These are phyloP conservation scores for Mustela lutreola DNA, from an alignment of 2,113 vertebrate genomes.

Conservation along the genomic window DNA sequence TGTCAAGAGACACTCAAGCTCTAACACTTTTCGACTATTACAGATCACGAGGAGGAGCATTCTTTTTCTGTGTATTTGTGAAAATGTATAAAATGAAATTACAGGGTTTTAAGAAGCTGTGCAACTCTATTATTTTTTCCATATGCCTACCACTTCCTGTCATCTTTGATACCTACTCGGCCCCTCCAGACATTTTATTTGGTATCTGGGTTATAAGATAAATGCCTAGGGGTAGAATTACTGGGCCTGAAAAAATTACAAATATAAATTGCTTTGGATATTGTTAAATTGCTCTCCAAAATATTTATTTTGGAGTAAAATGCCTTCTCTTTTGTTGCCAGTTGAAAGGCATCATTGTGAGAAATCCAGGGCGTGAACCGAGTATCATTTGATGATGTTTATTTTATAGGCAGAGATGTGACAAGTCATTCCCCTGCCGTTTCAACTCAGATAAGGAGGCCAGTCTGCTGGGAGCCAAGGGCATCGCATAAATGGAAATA, in stretches of 20 bases:
- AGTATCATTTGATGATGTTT: slow-evolving; percentile 65
- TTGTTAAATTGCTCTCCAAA: slow-evolving; percentile 54
- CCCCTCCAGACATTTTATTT: neutral
- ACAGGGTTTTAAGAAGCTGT: neutral
- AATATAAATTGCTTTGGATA: slow-evolving; percentile 55
- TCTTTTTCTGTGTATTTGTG: neutral
- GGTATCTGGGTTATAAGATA: neutral
- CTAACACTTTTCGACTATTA: neutral
- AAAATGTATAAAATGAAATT: neutral
- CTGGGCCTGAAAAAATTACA: slow-evolving; percentile 25
- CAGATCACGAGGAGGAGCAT: neutral
- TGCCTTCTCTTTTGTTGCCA: slow-evolving; percentile 35
- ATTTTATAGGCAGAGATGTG: slow-evolving; percentile 67
- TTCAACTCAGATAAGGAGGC: slow-evolving; percentile 62
- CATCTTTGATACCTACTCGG: neutral
- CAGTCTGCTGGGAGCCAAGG: neutral
- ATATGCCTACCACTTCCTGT: neutral
- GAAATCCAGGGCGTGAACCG: slow-evolving; percentile 12
- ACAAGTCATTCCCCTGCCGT: neutral
- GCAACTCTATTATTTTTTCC: neutral
- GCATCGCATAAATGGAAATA: slow-evolving; percentile 49
- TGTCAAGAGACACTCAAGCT: neutral
- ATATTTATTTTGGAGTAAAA: slow-evolving; percentile 64
- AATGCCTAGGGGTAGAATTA: slow-evolving; percentile 30
- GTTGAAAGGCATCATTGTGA: slow-evolving; percentile 57